phyloP scores from a whole-genome alignment of 2,888 invertebrate species.

The Clepsis dumicolana region DNA sequence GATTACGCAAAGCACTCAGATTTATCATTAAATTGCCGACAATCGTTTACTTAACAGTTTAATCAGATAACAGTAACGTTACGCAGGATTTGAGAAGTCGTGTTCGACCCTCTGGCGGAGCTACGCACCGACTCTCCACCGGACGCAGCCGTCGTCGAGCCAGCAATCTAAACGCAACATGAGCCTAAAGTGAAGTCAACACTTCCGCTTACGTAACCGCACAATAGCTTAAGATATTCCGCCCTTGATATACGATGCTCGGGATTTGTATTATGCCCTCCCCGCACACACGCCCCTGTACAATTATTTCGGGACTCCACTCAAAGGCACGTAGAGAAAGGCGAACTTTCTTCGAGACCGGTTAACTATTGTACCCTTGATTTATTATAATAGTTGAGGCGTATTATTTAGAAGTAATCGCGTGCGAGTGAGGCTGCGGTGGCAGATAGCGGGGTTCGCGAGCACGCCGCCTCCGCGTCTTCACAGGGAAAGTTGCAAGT shows the following conservation, averaged over 20 bases:
- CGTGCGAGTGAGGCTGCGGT: constrained; percentile 22
- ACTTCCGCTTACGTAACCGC: constrained; percentile 50
- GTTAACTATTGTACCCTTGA: constrained; percentile 40
- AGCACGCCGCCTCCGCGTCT: neutral
- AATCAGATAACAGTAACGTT: too few species aligned
- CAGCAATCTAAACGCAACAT: constrained; percentile 22
- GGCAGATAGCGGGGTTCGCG: constrained; percentile 17
- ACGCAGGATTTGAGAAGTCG: too few species aligned
- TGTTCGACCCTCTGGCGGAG: too few species aligned
- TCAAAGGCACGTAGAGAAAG: constrained; percentile 39
- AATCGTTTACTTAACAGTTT: too few species aligned
- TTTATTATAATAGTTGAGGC: constrained; percentile 42
- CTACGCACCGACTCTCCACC: neutral
- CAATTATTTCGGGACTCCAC: constrained; percentile 41
- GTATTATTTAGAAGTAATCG: constrained; percentile 35
- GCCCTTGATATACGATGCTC: constrained; percentile 53
- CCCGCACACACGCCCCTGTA: constrained; percentile 32
- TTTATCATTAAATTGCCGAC: too few species aligned
- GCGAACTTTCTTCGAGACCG: constrained; percentile 43
- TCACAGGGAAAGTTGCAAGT: neutral
- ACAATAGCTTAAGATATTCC: constrained; percentile 57
- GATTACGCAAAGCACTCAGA: too few species aligned
- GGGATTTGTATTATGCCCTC: constrained; percentile 50
- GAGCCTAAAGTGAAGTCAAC: constrained; percentile 41
- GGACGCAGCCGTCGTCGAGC: neutral